A percentile compares a stretch with the other conserved stretches of the same genome.
Evolutionary conservation across 2,888 invertebrate genomes (phyloP).

Genomic region (Dusona sp.): DNA sequence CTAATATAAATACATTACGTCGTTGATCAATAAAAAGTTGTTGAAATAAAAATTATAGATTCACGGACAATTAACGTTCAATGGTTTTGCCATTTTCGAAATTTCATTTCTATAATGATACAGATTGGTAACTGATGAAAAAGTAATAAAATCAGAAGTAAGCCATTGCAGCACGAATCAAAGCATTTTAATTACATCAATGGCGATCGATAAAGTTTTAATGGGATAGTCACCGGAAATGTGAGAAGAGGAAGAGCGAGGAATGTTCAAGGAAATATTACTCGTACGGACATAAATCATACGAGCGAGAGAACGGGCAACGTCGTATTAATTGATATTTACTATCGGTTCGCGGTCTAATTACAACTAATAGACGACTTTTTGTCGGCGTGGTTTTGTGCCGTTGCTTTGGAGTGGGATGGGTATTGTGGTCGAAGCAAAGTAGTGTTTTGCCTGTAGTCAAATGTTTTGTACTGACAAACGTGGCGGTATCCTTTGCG

Average conservation of each 20-base stretch:
- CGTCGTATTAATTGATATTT: conserved; percentile 82
- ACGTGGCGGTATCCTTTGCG: conserved; percentile 64
- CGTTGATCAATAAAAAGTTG: background rate
- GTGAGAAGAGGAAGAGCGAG: background rate
- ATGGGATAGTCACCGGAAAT: background rate
- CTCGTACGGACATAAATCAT: conserved; percentile 74
- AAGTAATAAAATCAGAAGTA: background rate
- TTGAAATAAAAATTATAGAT: background rate
- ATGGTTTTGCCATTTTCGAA: too few relatives aligned
- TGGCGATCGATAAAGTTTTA: background rate
- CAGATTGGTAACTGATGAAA: background rate
- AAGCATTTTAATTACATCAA: background rate
- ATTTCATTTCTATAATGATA: background rate
- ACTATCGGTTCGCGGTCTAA: conserved; percentile 80
- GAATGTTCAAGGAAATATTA: conserved; percentile 32
- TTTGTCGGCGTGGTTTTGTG: conserved; percentile 59
- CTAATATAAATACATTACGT: background rate
- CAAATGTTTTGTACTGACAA: conserved; percentile 57
- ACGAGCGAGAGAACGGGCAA: conserved; percentile 62
- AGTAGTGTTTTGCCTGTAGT: conserved; percentile 54
- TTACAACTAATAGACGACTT: conserved; percentile 82
- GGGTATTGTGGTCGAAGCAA: conserved; percentile 62
- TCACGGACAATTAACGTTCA: background rate
- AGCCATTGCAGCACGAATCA: background rate
- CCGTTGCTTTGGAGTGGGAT: conserved; percentile 31